Evolutionary conservation across 2,888 invertebrate species (phyloP).

Genomic region (Leptura quadrifasciata): DNA sequence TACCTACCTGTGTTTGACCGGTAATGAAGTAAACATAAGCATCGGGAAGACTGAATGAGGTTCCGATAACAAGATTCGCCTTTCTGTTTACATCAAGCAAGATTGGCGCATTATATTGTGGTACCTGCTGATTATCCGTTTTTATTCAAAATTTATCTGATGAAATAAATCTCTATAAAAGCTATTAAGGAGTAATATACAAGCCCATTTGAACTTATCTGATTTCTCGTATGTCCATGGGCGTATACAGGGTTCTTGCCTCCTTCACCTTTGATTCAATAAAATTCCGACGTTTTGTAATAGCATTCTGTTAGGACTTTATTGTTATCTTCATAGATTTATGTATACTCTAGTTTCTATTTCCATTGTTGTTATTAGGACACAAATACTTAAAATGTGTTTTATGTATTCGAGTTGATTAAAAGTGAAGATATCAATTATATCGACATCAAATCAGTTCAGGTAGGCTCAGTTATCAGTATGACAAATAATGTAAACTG

Average conservation of each 20-base stretch:
- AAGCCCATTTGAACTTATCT: background rate
- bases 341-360: no score
- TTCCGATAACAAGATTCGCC: constrained; percentile 42
- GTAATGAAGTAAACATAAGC: constrained; percentile 56
- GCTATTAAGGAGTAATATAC: constrained; percentile 7
- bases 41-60: constrained; percentile 25
- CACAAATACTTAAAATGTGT: no score
- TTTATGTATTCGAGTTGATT: no score
- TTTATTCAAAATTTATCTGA: constrained; percentile 7
- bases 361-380: no score
- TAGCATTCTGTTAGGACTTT: background rate
- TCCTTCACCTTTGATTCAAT: background rate
- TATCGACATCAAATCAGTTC: no score
- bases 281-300: background rate
- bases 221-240: background rate
- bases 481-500: no score
- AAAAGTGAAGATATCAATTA: no score
- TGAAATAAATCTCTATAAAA: background rate
- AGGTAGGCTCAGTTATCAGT: no score
- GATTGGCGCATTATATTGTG: constrained; percentile 18
- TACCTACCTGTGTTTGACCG: constrained; percentile 66
- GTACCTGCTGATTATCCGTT: constrained; percentile 6
- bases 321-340: no score
- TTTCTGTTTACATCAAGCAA: constrained; percentile 41
- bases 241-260: background rate